A percentile compares a stretch with the other conserved stretches of the same genome.
These are phyloP conservation scores for Peromyscus eremicus DNA, from an alignment of 2,797 vertebrate species.

Conservation along the genomic window DNA sequence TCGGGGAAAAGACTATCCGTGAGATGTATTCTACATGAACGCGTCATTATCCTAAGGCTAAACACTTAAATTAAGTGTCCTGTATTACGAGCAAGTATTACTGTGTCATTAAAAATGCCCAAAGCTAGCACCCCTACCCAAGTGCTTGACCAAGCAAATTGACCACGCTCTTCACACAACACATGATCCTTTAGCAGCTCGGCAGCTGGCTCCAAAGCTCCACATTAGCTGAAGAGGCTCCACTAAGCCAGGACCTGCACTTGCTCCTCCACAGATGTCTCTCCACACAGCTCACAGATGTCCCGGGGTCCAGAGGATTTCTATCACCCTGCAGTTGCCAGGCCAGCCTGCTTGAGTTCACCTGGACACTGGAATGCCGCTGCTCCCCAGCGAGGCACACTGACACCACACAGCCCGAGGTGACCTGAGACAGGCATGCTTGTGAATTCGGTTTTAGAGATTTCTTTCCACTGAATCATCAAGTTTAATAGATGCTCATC, in stretches of 20 bases:
- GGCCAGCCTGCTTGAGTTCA: not conserved
- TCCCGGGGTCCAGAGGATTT: not conserved
- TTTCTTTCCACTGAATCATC: not conserved
- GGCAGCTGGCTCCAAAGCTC: not conserved
- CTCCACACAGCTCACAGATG: not conserved
- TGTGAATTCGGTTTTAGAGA: not conserved
- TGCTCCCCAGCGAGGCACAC: not conserved
- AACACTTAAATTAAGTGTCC: not conserved
- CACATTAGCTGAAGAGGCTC: not conserved
- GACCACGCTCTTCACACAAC: not conserved
- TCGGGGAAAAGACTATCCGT: not conserved
- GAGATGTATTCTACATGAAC: not conserved
- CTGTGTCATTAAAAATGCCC: not conserved
- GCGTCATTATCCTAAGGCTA: not conserved
- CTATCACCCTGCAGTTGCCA: not conserved
- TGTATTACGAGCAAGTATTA: not conserved
- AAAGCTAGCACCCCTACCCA: not conserved
- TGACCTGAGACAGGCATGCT: not conserved
- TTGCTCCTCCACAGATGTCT: not conserved
- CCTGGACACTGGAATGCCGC: not conserved
- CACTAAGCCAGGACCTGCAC: not conserved
- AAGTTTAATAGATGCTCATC: not conserved
- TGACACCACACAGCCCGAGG: accelerated
- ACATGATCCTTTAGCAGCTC: not conserved
- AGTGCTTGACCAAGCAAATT: not conserved